Base-by-base conservation (phyloP, 2,888 invertebrate species). In the Dinocampus coccinellae region DNA sequence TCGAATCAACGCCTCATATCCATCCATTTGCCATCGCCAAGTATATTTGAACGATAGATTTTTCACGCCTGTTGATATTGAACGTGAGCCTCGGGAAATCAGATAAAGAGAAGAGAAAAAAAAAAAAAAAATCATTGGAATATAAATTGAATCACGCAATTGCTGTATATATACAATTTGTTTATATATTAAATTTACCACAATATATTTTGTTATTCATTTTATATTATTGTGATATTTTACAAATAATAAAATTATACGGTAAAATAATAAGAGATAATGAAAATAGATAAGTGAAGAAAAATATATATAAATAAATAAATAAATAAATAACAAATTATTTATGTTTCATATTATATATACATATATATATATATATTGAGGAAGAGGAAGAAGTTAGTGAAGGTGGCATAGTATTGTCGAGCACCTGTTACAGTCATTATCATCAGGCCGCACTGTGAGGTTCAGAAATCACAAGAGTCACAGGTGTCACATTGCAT, bases 381-480 rank as follows among this genome's bases (percentile, higher is more conserved):
- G 39, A 26, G 26, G 39, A 47, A 52, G 20, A 64, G 29, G 47
- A 33, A 52, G 52, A 52, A 53, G 11, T 64, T 29, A 39, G 47
- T 26, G 69, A 82, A 83, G 83, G 84, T 83, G 84, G 84, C 80
- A 81, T 47, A 16, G 16, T 4, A 80, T 77, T 75, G 81, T 81
- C 80, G 82, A 80, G 83, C 84, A 85, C 84, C 84, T 85, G 84
- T 82, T 81, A 80, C 83, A 78, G 82, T 85, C 84, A 85, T 84
- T 84, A 84, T 84, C 83, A 84, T 83, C 83, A 83, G 77, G 67
- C 58, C 42, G 68, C 42, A n/a, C 53, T 33, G 29, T 16, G 57
- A 24, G 60, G 68, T 68, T 60, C 60, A 68, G 60, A 33, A 68
- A 60, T 47, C 47, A 60, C 68, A 20, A 29, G 60, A 66, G 61